Base-by-base conservation (phyloP, 2,797 vertebrate genomes). In the Streptopelia turtur region DNA sequence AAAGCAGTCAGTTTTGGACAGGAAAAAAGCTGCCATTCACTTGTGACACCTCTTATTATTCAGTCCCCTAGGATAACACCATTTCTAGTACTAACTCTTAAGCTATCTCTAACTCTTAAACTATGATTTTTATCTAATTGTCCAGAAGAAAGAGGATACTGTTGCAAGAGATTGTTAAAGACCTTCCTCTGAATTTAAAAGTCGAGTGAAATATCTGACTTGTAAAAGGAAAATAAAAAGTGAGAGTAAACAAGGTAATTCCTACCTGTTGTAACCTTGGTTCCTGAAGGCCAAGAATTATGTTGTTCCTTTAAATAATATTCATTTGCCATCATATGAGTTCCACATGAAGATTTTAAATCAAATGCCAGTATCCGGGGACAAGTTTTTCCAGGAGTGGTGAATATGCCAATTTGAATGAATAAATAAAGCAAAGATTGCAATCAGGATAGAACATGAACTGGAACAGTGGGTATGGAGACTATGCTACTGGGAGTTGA, bases 301-400 rank as follows among this genome's bases (percentile, higher is more conserved):
- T 94, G 85, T 68, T 95, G 70, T 93, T 96, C 55, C 94, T 95
- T 97, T 96, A 95, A 96, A 94, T 96, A 59, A 94, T 91, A 96
- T 93, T 95, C n/a, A 94, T 97, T 97, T 76, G 28, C 88, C 87
- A 80, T 96, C 79, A 55, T 95, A 95, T 96, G 97, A 96, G 76
- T 96, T 97, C 93, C 68, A 87, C 83, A 85, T 87, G 84, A 72
- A 93, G 77, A 86, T 96, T 97, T 97, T 93, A 85, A 96, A 95
- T 97, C 78, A 61, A 94, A 61, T 72, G 49, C 80, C 96, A 77
- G 90, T 82, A 87, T 84, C 82, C 88, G 85, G 90, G 93, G 89
- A 91, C 91, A 91, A 55, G 60, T 87, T 93, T 33, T 96, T 95
- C 75, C 82, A 94, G 85, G 72, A 90, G 74, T 55, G 83, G 43